Conservation (phyloP, 2,113 vertebrate species). For the Machaerirhynchus nigripectus region DNA sequence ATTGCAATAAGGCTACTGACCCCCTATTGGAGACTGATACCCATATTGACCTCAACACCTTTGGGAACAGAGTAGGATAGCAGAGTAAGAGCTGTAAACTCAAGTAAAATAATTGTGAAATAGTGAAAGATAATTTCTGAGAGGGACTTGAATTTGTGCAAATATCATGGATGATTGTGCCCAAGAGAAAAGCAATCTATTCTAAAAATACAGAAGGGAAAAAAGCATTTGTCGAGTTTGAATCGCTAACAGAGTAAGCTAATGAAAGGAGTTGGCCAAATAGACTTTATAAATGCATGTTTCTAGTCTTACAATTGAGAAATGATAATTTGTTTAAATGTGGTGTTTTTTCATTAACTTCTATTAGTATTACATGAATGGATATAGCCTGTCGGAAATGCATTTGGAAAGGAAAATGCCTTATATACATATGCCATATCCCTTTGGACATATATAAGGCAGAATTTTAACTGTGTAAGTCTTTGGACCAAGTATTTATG, state of each 20-base stretch:
- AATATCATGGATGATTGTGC: background rate
- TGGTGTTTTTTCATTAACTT: rapidly evolving
- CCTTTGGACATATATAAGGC: background rate
- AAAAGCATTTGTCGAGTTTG: background rate
- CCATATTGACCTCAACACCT: background rate
- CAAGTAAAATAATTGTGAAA: background rate
- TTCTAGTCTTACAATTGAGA: background rate
- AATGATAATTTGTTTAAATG: background rate
- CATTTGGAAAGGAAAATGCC: background rate
- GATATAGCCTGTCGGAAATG: background rate
- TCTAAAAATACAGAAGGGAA: background rate
- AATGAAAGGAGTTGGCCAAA: background rate
- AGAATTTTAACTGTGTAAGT: background rate
- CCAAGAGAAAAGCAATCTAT: background rate
- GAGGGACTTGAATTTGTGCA: background rate
- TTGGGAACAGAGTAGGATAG: background rate
- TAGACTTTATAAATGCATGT: background rate
- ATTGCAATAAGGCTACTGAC: background rate
- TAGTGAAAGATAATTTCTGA: background rate
- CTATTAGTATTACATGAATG: background rate
- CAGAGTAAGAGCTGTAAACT: background rate
- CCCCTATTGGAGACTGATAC: background rate
- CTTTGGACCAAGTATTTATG: background rate
- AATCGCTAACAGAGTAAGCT: background rate
- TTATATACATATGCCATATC: background rate